Base-by-base conservation (phyloP, 2,888 invertebrate genomes). In the Ferrisia virgata region DNA sequence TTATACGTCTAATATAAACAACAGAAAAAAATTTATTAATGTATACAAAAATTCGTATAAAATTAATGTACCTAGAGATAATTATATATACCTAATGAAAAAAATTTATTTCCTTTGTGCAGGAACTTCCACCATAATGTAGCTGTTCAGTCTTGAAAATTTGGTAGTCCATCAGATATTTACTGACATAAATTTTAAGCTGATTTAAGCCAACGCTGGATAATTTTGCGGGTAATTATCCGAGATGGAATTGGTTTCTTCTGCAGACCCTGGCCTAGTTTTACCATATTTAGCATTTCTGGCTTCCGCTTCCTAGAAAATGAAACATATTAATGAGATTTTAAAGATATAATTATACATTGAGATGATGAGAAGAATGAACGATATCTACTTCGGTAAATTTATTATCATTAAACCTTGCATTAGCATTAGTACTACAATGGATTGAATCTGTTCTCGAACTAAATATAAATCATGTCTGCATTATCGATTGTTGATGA, bases 261-360 rank as follows among this genome's bases (percentile, higher is more conserved):
- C 84, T 25, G 25, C 53, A n/a, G 69, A 40, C 79, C 25, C 79
- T 31, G 79, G 84, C 64, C 31, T 84, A n/a, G 15, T 64, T 80
- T 84, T 84, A 22, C 80, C 84, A 11, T 78, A 39, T 79, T 84
- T 84, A 13, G 40, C 31, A 25, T 84, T 80, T 80, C 31, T 84
- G 18, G 84, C 84, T 64, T 79, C 84, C 47, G 40, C 39, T 84
- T 84, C 84, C 84, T 84, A 28, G 4, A 72, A 82, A 22, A 81
- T 76, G 72, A 76, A 9, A 76, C 28, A 3, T 36, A 36, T 76
- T 36, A 36, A 36, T 76, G 18, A 76, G 72, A n/a, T 36, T 33
- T 15, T 36, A 18, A 76, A 76, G 28, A 6, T 64, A 76, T 76
- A 76, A 76, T 76, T 76, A 76, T 31, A 18, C 28, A 28, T 28